Percentiles rank a stretch among this genome's conserved stretches.
These are phyloP conservation scores for Parnassius apollo DNA, from an alignment of 2,888 invertebrate genomes.

Conservation along the genomic window DNA sequence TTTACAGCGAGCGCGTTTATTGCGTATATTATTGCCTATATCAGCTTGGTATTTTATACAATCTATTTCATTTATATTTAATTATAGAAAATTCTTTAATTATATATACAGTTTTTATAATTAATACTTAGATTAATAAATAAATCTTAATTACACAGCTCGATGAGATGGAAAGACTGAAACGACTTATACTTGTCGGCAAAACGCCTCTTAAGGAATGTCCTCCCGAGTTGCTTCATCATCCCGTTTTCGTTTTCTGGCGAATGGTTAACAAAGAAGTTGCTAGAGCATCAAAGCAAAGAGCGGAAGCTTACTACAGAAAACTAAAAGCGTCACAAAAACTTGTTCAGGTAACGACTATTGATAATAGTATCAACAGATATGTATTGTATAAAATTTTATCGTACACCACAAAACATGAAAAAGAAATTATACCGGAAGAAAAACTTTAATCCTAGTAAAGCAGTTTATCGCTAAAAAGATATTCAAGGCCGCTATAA, in stretches of 20 bases:
- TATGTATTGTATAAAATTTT: too few species aligned
- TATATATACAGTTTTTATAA: too few species aligned
- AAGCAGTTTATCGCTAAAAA: too few species aligned
- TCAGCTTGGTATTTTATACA: too few species aligned
- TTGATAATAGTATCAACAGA: not conserved
- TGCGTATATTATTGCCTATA: too few species aligned
- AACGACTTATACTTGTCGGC: constrained; percentile 84
- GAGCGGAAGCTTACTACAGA: constrained; percentile 70
- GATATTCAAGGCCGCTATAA: too few species aligned
- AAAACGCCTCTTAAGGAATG: constrained; percentile 85
- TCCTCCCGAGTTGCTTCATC: constrained; percentile 83
- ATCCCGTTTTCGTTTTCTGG: constrained; percentile 86
- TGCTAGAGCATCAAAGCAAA: constrained; percentile 67
- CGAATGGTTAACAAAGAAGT: constrained; percentile 78
- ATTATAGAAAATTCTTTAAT: too few species aligned
- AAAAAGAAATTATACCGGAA: too few species aligned
- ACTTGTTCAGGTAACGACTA: constrained; percentile 50
- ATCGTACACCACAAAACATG: too few species aligned
- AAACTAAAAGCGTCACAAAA: constrained; percentile 67
- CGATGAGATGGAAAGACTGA: constrained; percentile 85
- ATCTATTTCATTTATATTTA: too few species aligned
- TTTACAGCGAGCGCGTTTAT: too few species aligned
- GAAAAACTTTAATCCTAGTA: too few species aligned
- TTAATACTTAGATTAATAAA: not conserved
- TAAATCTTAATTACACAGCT: constrained; percentile 55